These are phyloP conservation scores for Engraulis encrasicolus DNA, from an alignment of 2,113 vertebrate species.

Conservation along the genomic window DNA sequence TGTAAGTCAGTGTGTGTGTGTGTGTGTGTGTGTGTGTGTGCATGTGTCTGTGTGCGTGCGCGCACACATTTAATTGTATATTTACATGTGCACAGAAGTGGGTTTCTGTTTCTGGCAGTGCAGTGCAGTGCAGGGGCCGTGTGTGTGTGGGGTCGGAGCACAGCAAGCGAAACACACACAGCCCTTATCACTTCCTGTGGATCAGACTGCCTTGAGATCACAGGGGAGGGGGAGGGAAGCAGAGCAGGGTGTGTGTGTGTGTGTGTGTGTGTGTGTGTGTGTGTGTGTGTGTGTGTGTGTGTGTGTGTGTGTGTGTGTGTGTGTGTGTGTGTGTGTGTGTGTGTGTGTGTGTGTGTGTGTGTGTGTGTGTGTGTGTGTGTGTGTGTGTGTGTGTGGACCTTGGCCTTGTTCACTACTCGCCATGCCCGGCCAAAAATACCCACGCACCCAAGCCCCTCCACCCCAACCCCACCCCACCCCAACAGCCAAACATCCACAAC, in stretches of 20 bases:
- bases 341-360: too few species aligned
- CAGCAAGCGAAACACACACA: neutral
- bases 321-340: too few species aligned
- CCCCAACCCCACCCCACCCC: too few species aligned
- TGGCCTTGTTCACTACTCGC: neutral
- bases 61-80: neutral
- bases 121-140: too few species aligned
- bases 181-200: conserved; percentile 6
- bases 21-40: conserved; percentile 9
- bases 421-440: neutral
- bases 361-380: too few species aligned
- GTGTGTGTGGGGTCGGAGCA: neutral
- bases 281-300: too few species aligned
- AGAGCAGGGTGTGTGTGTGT: too few species aligned
- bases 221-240: neutral
- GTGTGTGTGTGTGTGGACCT: neutral
- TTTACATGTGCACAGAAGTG: neutral
- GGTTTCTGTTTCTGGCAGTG: neutral
- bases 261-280: too few species aligned
- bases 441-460: neutral
- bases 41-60: neutral
- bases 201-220: neutral
- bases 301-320: too few species aligned
- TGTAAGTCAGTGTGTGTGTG: neutral
- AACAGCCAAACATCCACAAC: too few species aligned